Evolutionary conservation across 1,140 invertebrate species (phyloP).

Genomic region (Psilanteris sp.): DNA sequence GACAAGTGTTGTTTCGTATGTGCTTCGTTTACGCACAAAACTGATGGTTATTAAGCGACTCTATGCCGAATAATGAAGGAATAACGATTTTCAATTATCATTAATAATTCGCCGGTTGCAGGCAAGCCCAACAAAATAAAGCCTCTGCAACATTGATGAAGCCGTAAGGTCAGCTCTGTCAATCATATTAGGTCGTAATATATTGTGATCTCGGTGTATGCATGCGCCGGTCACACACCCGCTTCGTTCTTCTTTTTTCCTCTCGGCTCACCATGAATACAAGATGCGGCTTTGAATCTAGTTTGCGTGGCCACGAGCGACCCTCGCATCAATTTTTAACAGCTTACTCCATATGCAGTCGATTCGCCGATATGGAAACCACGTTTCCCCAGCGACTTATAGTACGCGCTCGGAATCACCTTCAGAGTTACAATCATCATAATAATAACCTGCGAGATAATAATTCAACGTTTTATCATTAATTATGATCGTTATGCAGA

Average conservation of each 20-base stretch:
- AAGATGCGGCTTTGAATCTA: constrained; percentile 78
- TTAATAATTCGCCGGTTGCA: constrained; percentile 43
- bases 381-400: constrained; percentile 70
- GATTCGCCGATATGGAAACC: constrained; percentile 76
- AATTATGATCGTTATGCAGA: constrained; percentile 43
- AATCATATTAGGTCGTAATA: constrained; percentile 66
- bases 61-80: too few species aligned
- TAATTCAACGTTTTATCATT: constrained; percentile 58
- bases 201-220: constrained; percentile 68
- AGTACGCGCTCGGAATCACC: constrained; percentile 66
- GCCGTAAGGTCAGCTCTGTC: constrained; percentile 58
- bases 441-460: constrained; percentile 49
- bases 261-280: constrained; percentile 77
- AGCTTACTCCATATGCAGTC: constrained; percentile 69
- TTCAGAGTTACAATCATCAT: constrained; percentile 62
- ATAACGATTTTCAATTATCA: constrained; percentile 56
- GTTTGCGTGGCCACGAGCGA: constrained; percentile 74
- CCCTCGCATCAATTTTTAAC: constrained; percentile 79
- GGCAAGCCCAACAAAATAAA: constrained; percentile 26
- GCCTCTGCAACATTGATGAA: constrained; percentile 52
- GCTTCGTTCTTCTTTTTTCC: constrained; percentile 49
- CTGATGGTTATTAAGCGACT: too few species aligned
- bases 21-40: too few species aligned
- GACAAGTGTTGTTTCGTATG: too few species aligned
- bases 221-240: constrained; percentile 58